Base-by-base conservation (phyloP, 1,140 invertebrate species). In the Cyrtorhinus lividipennis region DNA sequence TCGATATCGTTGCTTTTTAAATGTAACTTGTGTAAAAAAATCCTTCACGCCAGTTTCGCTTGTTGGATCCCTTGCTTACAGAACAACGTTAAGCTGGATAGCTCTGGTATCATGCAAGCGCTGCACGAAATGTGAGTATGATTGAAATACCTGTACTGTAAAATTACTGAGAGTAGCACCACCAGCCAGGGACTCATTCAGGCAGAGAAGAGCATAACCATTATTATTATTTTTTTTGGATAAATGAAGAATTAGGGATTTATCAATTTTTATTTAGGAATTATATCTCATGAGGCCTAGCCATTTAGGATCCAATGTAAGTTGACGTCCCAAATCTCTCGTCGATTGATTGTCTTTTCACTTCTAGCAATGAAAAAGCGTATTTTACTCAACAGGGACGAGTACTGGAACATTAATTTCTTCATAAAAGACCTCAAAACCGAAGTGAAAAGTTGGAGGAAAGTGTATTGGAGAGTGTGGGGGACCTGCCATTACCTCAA, bases 381-480 rank as follows among this genome's bases (percentile, higher is more conserved):
- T 38, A 38, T 38, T 15, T 38, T 38, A 38, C 15, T 15, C 68
- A 70, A 48, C 69, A 87, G 86, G 68, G 90, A 95, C 67, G 67
- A 78, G 12, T 78, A 77, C 0, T 95, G 91, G 89, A 86, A 86
- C 68, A 76, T 95, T 10, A 90, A 86, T 68, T 84, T 87, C 46
- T 90, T 90, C 69, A 83, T 95, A 8, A 71, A 83, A 10, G 79
- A 81, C 65, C 72, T 94, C 20, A 84, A 87, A 69, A 80, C 80
- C 8, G 83, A 90, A 67, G 75, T 92, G 30, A 86, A 87, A 65
- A 84, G 83, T 0, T 95, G 92, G 92, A 76, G 89, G 0, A 86
- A 85, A 70, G 89, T 94, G 0, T 95, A 95, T 74, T 96, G 92
- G 92, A 80, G 86, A 59, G 73, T 95, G 12, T 95, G 92, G 92